These are phyloP conservation scores for Xiphophorus birchmanni DNA, from an alignment of 2,797 vertebrate species.

Conservation along the genomic window DNA sequence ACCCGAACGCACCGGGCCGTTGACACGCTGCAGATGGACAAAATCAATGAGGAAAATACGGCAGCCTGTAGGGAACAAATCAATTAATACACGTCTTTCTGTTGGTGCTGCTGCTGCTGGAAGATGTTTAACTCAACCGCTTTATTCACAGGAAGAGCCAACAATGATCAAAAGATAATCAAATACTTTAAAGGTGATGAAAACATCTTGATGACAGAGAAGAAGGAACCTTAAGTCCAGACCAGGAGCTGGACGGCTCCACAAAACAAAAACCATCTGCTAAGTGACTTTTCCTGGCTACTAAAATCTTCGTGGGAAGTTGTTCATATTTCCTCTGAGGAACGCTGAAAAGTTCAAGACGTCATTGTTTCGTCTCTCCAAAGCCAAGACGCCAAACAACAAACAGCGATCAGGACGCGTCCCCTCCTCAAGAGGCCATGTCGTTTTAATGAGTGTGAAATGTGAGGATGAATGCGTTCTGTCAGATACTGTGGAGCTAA, in stretches of 20 bases:
- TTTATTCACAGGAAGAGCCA: not conserved
- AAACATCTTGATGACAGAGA: not conserved
- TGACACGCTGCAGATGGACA: slow-evolving; percentile 27
- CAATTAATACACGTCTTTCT: not conserved
- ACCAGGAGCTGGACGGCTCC: not conserved
- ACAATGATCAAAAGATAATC: not conserved
- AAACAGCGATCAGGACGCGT: not conserved
- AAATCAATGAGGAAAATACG: slow-evolving; percentile 39
- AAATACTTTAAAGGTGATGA: not conserved
- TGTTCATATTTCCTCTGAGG: not conserved
- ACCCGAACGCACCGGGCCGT: slow-evolving; percentile 22
- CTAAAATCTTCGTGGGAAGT: not conserved
- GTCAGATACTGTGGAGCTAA: slow-evolving; percentile 6
- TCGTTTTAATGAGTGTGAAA: not conserved
- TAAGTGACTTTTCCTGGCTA: not conserved
- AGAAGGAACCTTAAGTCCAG: not conserved
- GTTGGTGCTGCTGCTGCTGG: not conserved
- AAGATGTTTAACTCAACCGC: not conserved
- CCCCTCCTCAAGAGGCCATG: not conserved
- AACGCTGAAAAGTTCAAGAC: not conserved
- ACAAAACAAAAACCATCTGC: not conserved
- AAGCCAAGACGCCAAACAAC: not conserved
- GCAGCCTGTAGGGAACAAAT: slow-evolving; percentile 3
- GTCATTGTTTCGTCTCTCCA: not conserved
- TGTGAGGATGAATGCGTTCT: not conserved